Evolutionary conservation across 92 coral and sea anemone species (phyloP).

Genomic region (Muricea muricata): DNA sequence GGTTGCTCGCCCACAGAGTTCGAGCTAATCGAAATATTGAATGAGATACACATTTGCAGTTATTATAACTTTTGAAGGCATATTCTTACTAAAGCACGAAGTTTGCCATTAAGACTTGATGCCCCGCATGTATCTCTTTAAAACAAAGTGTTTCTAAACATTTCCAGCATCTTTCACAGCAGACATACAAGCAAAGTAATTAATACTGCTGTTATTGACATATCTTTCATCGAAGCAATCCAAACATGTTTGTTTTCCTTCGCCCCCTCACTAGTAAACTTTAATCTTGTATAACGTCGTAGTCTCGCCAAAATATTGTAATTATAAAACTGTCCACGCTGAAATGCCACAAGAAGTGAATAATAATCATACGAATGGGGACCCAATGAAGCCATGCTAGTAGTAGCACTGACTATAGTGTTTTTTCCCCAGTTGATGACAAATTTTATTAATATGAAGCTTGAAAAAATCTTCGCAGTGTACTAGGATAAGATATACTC

Average conservation of each 20-base stretch:
- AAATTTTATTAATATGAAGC: too few relatives aligned
- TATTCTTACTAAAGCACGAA: not conserved
- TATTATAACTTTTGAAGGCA: not conserved
- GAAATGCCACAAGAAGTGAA: too few relatives aligned
- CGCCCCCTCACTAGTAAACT: conserved; percentile 19
- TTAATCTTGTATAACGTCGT: not conserved
- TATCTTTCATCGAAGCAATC: not conserved
- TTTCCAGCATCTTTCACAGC: not conserved
- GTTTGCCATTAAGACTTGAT: not conserved
- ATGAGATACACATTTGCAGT: not conserved
- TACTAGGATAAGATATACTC: too few relatives aligned
- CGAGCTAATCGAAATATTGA: not conserved
- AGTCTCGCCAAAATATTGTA: not conserved
- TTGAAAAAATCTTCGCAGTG: too few relatives aligned
- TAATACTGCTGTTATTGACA: not conserved
- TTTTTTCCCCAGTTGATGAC: too few relatives aligned
- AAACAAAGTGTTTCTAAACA: not conserved
- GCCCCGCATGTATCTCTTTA: not conserved
- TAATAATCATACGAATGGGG: too few relatives aligned
- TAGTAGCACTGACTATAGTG: too few relatives aligned
- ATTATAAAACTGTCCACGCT: too few relatives aligned
- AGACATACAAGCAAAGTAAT: conserved; percentile 11
- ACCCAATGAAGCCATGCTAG: too few relatives aligned
- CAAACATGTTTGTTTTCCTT: not conserved
- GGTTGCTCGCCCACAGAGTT: conserved; percentile 1